Percentiles rank a stretch among this genome's conserved stretches.
phyloP scores from a whole-genome alignment of 2,797 vertebrate species.

The Petrocephalus sullivani region DNA sequence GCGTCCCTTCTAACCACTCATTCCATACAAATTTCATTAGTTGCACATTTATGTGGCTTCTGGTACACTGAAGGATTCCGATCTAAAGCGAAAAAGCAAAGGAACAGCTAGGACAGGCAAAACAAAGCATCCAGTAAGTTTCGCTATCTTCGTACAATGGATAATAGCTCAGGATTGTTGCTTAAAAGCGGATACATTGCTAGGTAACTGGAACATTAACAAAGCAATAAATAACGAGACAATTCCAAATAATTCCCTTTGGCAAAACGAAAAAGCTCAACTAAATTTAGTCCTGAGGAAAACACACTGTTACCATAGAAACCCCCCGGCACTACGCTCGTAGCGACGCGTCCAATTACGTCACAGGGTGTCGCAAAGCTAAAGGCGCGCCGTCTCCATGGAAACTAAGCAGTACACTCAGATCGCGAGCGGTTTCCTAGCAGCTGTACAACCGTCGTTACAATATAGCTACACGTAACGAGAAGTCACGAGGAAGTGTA shows the following conservation, averaged over 20 bases:
- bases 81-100: neutral
- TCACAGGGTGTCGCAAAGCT: neutral
- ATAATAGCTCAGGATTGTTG: neutral
- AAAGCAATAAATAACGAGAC: no score
- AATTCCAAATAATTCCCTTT: neutral
- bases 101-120: neutral
- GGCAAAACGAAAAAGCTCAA: neutral
- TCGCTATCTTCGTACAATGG: neutral
- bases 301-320: conserved; percentile 14
- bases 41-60: neutral
- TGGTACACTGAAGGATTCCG: neutral
- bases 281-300: neutral
- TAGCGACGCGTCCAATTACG: neutral
- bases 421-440: neutral
- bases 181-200: neutral
- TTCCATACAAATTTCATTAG: neutral
- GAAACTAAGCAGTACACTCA: neutral
- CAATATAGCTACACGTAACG: neutral
- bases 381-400: neutral
- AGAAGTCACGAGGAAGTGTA: neutral
- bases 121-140: neutral
- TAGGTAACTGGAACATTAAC: neutral
- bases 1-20: neutral
- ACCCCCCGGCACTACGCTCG: neutral
- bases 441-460: neutral